Evolutionary conservation across 2,888 invertebrate genomes (phyloP), one percentile per base, ranked within the genome.

Genomic region (Rugalucina vietnamica): DNA sequence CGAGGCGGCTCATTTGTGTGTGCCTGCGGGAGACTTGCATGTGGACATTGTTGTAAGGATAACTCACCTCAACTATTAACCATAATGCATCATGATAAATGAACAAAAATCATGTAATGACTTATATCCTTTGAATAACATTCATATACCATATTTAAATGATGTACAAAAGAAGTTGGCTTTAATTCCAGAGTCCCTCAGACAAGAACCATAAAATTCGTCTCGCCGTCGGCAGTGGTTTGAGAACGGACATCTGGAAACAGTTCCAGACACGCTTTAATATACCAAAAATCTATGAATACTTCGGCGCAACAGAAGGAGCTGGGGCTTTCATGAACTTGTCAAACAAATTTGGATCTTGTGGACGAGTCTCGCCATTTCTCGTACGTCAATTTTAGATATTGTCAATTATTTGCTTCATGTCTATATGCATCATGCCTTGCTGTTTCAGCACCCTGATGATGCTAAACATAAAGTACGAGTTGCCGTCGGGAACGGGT

Each of bases 251-350:
- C 96, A 98, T 99, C 90, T 99, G 99, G 99, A 96, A 96, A 1
- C 97, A 97, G 90, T 99, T 99, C 93, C 96, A 97, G 0, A 96
- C 97, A 43, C 96, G 99, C 57, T 99, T 98, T 93, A 96, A 97
- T 78, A 97, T 99, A 82, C 95, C 96, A 34, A 96, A 96, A 88
- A 97, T 99, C 14, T 97, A 97, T 0, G 99, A 99, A 95, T 98
- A 99, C 95, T 99, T 99, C 93, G 99, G 99, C 0, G 98, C 98
- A 3, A 99, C 99, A 0, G 99, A 99, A 95, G 99, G 99, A 89
- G 99, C 99, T 93, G 98, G 98, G 27, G 98, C 98, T 93, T 98
- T 99, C 76, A 98, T 98, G 29, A 99, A 99, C 94, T 96, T 97
- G 21, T 97, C 98, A 93, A 98, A 98, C 92, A 98, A 80, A 79